Conservation (phyloP, 2,113 vertebrate genomes). For the Ameiurus melas region DNA sequence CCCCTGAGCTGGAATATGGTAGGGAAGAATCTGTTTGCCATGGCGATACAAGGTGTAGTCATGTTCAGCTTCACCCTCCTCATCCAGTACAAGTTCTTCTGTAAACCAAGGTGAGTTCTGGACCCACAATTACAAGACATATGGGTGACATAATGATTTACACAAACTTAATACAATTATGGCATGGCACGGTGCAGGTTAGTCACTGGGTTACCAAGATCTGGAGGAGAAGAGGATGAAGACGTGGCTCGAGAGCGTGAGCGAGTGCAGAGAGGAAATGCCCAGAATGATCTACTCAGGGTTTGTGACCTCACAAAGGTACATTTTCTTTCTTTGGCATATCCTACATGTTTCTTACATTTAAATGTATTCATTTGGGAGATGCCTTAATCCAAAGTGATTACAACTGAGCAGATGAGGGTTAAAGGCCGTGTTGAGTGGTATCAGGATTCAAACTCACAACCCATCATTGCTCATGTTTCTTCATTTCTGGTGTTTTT, state of each 20-base stretch:
- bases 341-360: background rate
- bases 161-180: background rate
- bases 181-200: slow-evolving; percentile 67
- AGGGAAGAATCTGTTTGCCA: slow-evolving; percentile 92
- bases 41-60: slow-evolving; percentile 85
- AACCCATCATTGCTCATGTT: background rate
- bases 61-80: slow-evolving; percentile 90
- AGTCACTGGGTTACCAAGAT: slow-evolving; percentile 71
- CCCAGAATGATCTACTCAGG: slow-evolving; percentile 85
- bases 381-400: background rate
- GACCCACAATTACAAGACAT: background rate
- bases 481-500: background rate
- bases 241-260: slow-evolving; percentile 88
- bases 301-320: slow-evolving; percentile 94
- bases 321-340: background rate
- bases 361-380: background rate
- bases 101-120: slow-evolving; percentile 81
- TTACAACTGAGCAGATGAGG: background rate
- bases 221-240: slow-evolving; percentile 84
- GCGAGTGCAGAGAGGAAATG: slow-evolving; percentile 80
- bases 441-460: background rate
- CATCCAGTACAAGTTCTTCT: slow-evolving; percentile 96
- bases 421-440: background rate
- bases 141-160: background rate
- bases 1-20: slow-evolving; percentile 94